A percentile compares a stretch with the other conserved stretches of the same genome.
These are phyloP conservation scores for Palythoa caribaeorum DNA, from an alignment of 92 coral and sea anemone species.

Conservation along the genomic window DNA sequence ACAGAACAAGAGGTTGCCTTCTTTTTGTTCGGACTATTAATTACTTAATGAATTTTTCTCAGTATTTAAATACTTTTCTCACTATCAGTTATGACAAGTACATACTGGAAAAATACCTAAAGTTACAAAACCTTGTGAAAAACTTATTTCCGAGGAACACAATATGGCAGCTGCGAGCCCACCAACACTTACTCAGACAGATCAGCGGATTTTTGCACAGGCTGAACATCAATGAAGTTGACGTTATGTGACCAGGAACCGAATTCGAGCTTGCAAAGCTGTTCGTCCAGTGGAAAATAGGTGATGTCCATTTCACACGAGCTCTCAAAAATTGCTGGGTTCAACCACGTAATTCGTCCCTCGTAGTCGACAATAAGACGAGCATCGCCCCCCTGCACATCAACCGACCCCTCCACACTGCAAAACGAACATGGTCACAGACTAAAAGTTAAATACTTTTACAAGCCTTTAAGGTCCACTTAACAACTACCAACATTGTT, in stretches of 20 bases:
- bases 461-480: no score
- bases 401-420: slow-evolving; percentile 41
- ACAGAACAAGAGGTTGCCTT: no score
- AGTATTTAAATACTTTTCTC: no score
- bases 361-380: slow-evolving; percentile 26
- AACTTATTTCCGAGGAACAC: no score
- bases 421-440: neutral
- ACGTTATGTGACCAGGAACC: slow-evolving; percentile 41
- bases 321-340: slow-evolving; percentile 37
- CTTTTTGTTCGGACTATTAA: no score
- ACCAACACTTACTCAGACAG: slow-evolving; percentile 22
- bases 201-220: slow-evolving; percentile 18
- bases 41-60: no score
- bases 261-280: slow-evolving; percentile 31
- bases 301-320: slow-evolving; percentile 48
- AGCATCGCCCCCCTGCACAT: slow-evolving; percentile 36
- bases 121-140: no score
- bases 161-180: no score
- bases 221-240: slow-evolving; percentile 19
- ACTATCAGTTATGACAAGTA: no score
- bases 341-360: slow-evolving; percentile 24
- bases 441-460: no score
- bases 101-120: no score
- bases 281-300: slow-evolving; percentile 40
- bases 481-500: no score